phyloP scores from a whole-genome alignment of 2,888 invertebrate genomes.

The Pharmacophagus antenor region DNA sequence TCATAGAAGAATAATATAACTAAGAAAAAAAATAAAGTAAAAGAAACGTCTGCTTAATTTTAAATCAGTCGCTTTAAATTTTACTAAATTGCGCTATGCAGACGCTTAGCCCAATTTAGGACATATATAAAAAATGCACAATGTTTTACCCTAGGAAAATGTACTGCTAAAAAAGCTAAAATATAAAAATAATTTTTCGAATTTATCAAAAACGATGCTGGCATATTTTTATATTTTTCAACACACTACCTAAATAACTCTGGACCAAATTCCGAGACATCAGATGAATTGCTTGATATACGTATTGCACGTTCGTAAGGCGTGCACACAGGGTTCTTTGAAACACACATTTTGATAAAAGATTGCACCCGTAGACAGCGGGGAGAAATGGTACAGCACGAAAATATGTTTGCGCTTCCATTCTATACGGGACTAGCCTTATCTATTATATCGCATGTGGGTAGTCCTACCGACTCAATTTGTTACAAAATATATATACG shows the following conservation, averaged over 20 bases:
- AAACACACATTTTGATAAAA: slow-evolving; percentile 41
- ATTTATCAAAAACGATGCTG: slow-evolving; percentile 14
- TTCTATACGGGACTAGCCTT: slow-evolving; percentile 35
- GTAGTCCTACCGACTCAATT: neutral
- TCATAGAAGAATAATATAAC: too few species aligned
- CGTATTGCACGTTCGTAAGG: slow-evolving; percentile 35
- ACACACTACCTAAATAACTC: slow-evolving; percentile 26
- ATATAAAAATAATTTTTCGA: neutral
- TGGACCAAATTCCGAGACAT: slow-evolving; percentile 23
- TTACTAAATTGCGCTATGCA: too few species aligned
- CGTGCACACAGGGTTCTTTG: slow-evolving; percentile 39
- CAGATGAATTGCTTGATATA: slow-evolving; percentile 37
- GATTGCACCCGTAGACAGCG: slow-evolving; percentile 38
- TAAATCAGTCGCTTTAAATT: too few species aligned
- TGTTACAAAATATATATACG: neutral
- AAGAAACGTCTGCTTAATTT: too few species aligned
- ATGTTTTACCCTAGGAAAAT: too few species aligned
- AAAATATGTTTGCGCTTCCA: slow-evolving; percentile 61
- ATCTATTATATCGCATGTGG: slow-evolving; percentile 56
- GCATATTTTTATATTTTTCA: slow-evolving; percentile 26
- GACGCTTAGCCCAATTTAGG: too few species aligned
- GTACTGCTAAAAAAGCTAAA: slow-evolving; percentile 1
- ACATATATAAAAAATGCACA: too few species aligned
- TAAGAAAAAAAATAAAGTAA: too few species aligned
- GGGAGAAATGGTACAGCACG: slow-evolving; percentile 42